A percentile compares a stretch with the other conserved stretches of the same genome.
phyloP scores from a whole-genome alignment of 2,113 vertebrate genomes.

The Saguinus midas region DNA sequence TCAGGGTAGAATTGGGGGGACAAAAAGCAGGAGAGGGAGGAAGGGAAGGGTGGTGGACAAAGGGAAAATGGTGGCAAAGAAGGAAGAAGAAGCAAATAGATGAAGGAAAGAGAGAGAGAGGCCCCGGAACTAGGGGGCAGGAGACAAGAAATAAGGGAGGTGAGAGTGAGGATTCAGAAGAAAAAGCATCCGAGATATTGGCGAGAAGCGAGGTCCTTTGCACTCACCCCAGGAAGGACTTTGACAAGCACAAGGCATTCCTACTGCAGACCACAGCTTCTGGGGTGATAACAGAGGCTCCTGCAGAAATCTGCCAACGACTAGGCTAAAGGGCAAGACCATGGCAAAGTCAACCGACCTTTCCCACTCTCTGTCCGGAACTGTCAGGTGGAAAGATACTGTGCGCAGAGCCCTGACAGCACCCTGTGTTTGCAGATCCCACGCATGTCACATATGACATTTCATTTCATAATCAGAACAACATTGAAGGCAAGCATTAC shows the following conservation, averaged over 20 bases:
- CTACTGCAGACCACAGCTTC: background rate
- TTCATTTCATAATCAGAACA: background rate
- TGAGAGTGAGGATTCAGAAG: background rate
- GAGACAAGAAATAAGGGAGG: background rate
- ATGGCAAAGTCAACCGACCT: background rate
- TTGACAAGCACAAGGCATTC: background rate
- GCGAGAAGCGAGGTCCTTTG: background rate
- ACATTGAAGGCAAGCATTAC: background rate
- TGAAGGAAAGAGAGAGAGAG: background rate
- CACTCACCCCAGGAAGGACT: background rate
- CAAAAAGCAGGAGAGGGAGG: background rate
- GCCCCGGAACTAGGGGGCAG: background rate
- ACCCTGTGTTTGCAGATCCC: background rate
- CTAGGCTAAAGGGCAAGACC: background rate
- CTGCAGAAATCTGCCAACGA: background rate
- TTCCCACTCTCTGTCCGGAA: accelerated
- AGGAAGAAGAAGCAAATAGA: background rate
- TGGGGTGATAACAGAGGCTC: background rate
- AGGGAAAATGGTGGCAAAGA: background rate
- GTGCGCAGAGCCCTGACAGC: background rate
- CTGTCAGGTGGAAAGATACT: background rate
- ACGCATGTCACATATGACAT: accelerated
- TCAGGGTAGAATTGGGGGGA: background rate
- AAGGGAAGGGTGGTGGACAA: background rate
- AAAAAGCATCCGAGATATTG: background rate